Conservation (phyloP, 2,888 invertebrate genomes). For the Schizotus pectinicornis region DNA sequence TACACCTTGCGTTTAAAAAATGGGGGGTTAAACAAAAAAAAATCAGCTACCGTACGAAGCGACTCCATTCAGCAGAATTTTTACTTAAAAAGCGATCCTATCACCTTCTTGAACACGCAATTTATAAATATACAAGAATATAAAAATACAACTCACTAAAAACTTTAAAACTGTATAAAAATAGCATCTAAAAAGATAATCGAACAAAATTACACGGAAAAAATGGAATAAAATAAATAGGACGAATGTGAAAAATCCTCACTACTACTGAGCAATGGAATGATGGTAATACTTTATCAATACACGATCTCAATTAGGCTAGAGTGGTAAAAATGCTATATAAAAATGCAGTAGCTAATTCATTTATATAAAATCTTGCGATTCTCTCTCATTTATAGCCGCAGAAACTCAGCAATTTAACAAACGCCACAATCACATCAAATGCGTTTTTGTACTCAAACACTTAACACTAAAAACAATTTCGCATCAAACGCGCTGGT, state of each 20-base stretch:
- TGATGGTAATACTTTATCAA: conserved; percentile 19
- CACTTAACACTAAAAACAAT: no score
- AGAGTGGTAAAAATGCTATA: conserved; percentile 29
- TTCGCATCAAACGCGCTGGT: no score
- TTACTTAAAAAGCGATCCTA: conserved; percentile 21
- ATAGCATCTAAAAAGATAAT: conserved; percentile 4
- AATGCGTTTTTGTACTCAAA: conserved; percentile 5
- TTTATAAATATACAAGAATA: conserved; percentile 26
- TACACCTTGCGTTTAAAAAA: background rate
- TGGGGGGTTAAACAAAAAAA: conserved; percentile 4
- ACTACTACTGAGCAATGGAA: conserved; percentile 31
- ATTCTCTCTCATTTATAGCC: conserved; percentile 17
- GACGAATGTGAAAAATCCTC: conserved; percentile 16
- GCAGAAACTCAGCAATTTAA: conserved; percentile 19
- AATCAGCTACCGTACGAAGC: conserved; percentile 21
- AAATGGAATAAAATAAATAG: conserved; percentile 18
- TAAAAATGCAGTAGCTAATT: conserved; percentile 20
- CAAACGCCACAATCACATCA: no score
- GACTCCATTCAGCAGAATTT: conserved; percentile 11
- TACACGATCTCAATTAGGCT: conserved; percentile 11
- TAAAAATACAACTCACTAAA: conserved; percentile 22
- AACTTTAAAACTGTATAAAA: conserved; percentile 18
- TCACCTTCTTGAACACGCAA: conserved; percentile 25
- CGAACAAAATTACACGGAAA: conserved; percentile 14
- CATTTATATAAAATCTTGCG: conserved; percentile 20